phyloP scores from a whole-genome alignment of 2,888 invertebrate genomes.

The Zaprionus obscuricornis region DNA sequence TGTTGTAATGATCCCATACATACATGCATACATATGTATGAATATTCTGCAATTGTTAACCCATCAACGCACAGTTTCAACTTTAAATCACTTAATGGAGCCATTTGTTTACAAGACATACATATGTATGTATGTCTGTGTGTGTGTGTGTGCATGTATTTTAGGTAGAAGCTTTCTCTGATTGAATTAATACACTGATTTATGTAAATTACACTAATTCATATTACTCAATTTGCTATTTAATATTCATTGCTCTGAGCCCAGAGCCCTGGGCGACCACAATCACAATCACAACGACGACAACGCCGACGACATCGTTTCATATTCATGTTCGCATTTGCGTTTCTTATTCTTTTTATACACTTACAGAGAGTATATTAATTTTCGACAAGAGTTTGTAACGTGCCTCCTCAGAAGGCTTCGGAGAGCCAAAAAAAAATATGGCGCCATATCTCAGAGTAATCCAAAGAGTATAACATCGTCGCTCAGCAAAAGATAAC shows the following conservation, averaged over 20 bases:
- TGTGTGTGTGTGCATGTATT: slow-evolving; percentile 14
- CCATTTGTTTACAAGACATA: slow-evolving; percentile 56
- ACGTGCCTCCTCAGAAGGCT: no score
- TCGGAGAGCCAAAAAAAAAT: no score
- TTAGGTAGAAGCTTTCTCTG: slow-evolving; percentile 56
- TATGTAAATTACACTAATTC: slow-evolving; percentile 80
- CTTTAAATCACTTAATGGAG: slow-evolving; percentile 76
- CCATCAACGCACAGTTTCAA: slow-evolving; percentile 62
- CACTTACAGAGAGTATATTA: no score
- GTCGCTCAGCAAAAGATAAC: no score
- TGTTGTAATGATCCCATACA: slow-evolving; percentile 46
- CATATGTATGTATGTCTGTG: background rate
- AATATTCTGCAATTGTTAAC: slow-evolving; percentile 42
- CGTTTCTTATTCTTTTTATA: no score
- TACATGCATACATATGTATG: slow-evolving; percentile 3
- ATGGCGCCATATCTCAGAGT: no score
- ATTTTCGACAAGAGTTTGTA: no score
- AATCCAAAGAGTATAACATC: no score
- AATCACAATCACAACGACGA: no score
- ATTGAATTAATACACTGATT: slow-evolving; percentile 76
- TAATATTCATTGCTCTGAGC: slow-evolving; percentile 66
- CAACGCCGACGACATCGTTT: no score
- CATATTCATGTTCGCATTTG: no score
- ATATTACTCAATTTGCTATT: slow-evolving; percentile 75
- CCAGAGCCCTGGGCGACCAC: slow-evolving; percentile 1